phyloP scores from a whole-genome alignment of 2,888 invertebrate species.

The Drosophila leonis region DNA sequence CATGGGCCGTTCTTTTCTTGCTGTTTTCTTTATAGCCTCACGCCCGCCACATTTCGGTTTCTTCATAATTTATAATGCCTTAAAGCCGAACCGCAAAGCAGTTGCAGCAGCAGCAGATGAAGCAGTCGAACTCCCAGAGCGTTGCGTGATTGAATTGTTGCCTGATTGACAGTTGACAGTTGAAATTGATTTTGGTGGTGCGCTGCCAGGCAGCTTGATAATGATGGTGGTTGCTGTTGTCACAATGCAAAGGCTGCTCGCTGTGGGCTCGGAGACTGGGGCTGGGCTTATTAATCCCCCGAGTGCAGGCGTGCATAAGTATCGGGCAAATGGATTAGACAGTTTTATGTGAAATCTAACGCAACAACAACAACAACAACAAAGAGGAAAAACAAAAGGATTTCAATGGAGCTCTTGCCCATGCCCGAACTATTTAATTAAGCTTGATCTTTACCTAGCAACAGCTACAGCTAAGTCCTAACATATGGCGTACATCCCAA shows the following conservation, averaged over 20 bases:
- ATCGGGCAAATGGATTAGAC: constrained; percentile 81
- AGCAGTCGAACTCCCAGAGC: constrained; percentile 45
- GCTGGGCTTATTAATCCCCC: constrained; percentile 73
- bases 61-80: constrained; percentile 55
- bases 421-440: constrained; percentile 69
- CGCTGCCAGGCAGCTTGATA: constrained; percentile 3
- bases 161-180: constrained; percentile 84
- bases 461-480: constrained; percentile 29
- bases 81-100: constrained; percentile 53
- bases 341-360: constrained; percentile 55
- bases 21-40: constrained; percentile 6
- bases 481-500: constrained; percentile 49
- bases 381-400: constrained; percentile 39
- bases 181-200: constrained; percentile 78
- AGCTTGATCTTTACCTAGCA: constrained; percentile 42
- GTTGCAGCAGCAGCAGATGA: background rate
- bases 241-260: background rate
- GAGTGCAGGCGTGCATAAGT: constrained; percentile 80
- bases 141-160: constrained; percentile 81
- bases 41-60: constrained; percentile 5
- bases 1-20: constrained; percentile 17
- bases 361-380: constrained; percentile 22
- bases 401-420: constrained; percentile 28
- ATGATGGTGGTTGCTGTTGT: constrained; percentile 46
- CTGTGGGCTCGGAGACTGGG: background rate